Base-by-base conservation (phyloP, 2,797 vertebrate genomes). In the Enteromius trimaculatus region DNA sequence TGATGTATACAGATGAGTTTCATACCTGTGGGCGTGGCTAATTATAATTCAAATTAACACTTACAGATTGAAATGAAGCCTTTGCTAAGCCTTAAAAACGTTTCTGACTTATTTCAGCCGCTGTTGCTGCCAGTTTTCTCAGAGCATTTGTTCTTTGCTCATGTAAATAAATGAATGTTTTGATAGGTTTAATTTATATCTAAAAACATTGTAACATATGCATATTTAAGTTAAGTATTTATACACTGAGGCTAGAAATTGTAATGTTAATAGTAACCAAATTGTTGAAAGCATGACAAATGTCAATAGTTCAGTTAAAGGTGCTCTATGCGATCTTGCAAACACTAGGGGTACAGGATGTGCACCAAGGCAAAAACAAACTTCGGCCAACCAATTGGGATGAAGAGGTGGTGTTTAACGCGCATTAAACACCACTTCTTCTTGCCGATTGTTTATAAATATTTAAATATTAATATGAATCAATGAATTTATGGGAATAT, bases 361-460 rank as follows among this genome's bases (percentile, higher is more conserved):
- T n/a, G n/a, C n/a, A n/a, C n/a, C n/a, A n/a, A n/a, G n/a, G n/a
- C n/a, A n/a, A n/a, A n/a, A n/a, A n/a, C 29, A 29, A 29, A 29
- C 29, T 29, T 29, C 29, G 2, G 29, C 29, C 29, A 29, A 29
- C 29, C 29, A 29, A 29, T 29, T 29, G 29, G 29, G 29, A 29
- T 1, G 29, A 29, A 29, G 29, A 29, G 29, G 29, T 29, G 29
- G 29, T 1, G 29, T 29, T 26, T 60, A 60, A 26, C 6, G 26
- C 26, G 6, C 16, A 2, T 29, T 1, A 6, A 6, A 2, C 6
- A 5, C 2, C 6, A 37, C 6, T 5, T 5, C 6, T 37, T 0
- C 1, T 6, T 37, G 0, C 6, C 0, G 6, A 6, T n/a, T n/a
- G n/a, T n/a, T n/a, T n/a, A n/a, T n/a, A 6, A 37, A 37, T 37